phyloP scores from a whole-genome alignment of 2,888 invertebrate genomes.

The Chloroclysta siterata region DNA sequence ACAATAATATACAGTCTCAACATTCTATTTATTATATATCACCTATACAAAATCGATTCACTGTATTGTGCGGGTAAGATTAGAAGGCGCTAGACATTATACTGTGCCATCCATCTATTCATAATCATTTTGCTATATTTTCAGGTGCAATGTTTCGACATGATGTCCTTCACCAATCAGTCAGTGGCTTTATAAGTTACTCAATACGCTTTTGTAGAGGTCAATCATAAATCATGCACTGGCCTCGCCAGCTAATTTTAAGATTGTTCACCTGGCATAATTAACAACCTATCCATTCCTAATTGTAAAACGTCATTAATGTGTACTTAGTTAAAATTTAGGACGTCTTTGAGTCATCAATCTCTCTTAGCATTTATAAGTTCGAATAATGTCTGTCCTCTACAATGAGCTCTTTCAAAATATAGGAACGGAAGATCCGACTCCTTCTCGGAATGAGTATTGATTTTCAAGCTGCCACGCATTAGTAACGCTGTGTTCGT shows the following conservation, averaged over 20 bases:
- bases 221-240: slow-evolving; percentile 55
- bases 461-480: slow-evolving; percentile 15
- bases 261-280: slow-evolving; percentile 11
- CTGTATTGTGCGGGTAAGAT: slow-evolving; percentile 18
- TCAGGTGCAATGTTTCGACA: slow-evolving; percentile 45
- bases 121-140: slow-evolving; percentile 7
- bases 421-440: neutral
- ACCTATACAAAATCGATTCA: slow-evolving; percentile 16
- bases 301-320: no score
- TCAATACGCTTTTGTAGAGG: slow-evolving; percentile 47
- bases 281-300: neutral
- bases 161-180: slow-evolving; percentile 55
- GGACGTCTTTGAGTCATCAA: no score
- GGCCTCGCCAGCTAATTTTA: slow-evolving; percentile 51
- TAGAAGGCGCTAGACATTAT: slow-evolving; percentile 9
- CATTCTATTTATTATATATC: slow-evolving; percentile 32
- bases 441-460: neutral
- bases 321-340: no score
- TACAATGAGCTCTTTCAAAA: neutral
- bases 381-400: neutral
- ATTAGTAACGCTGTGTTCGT: neutral
- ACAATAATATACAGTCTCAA: slow-evolving; percentile 38
- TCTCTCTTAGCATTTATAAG: neutral
- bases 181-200: slow-evolving; percentile 48
- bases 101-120: slow-evolving; percentile 9